Evolutionary conservation across 2,888 invertebrate species (phyloP), one percentile per base, ranked within the genome.

Genomic region (Meandrusa payeni): DNA sequence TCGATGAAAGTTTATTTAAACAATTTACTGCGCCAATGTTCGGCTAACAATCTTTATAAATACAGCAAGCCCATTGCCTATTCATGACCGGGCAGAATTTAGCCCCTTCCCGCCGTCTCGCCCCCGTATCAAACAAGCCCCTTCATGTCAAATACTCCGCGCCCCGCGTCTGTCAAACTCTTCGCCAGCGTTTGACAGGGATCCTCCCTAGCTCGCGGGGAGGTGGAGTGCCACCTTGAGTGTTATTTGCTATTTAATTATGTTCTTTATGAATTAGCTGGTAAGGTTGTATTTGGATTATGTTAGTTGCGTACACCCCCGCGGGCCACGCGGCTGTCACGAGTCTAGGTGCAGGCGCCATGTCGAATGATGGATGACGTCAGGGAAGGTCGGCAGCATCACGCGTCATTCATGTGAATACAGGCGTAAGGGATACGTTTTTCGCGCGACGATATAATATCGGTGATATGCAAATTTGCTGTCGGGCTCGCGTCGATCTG

Each of bases 381-480:
- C 82, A 82, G 81, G 77, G 81, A 79, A 85, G 85, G 86, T 81
- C 83, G 82, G 77, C 82, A 82, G 83, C 85, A 86, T 83, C 87
- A 82, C 87, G 79, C 83, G 86, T 85, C 87, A 86, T 86, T 87
- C 87, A 80, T 86, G 87, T 87, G 87, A 86, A 86, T 82, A 83
- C 83, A 86, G 82, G 75, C 87, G 87, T 86, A 86, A 85, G 85
- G 87, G 83, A 87, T 86, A 87, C 86, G 87, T 85, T 87, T 87
- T 87, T 85, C 87, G 76, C 74, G 80, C 83, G 86, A 86, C 83
- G 86, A 78, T 86, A 86, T 87, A 83, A 87, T 87, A 86, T 86
- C 71, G 85, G 82, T 80, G 86, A 86, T 86, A 87, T 87, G 86
- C 86, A 86, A 86, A 87, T 86, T 83, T 66, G 65, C 61, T 70